phyloP scores from a whole-genome alignment of 2,113 vertebrate genomes.

The Nipponia nippon region DNA sequence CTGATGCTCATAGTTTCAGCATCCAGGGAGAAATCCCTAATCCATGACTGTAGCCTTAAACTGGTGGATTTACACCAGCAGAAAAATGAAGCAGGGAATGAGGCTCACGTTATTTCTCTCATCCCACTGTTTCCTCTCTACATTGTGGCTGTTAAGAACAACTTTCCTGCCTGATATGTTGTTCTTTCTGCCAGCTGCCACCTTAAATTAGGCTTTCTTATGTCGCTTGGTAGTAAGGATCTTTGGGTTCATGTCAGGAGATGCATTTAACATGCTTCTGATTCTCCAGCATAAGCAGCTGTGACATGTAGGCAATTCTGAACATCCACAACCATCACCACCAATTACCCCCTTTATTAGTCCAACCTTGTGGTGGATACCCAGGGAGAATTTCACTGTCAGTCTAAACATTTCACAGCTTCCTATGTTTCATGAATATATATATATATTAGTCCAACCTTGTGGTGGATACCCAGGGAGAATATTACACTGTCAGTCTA shows the following conservation, averaged over 20 bases:
- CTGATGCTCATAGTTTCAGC: background rate
- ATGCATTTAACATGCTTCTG: conserved; percentile 11
- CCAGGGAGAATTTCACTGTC: conserved; percentile 52
- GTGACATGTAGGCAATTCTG: conserved; percentile 27
- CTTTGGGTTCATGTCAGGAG: background rate
- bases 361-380: background rate
- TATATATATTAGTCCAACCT: conserved; percentile 26
- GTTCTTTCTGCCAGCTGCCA: conserved; percentile 17
- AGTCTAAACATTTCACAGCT: conserved; percentile 35
- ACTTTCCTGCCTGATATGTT: background rate
- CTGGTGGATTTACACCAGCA: background rate
- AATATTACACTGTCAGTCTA: conserved; percentile 49
- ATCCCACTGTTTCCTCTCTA: background rate
- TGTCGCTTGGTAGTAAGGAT: background rate
- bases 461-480: conserved; percentile 25
- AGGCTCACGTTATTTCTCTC: background rate
- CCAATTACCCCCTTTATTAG: conserved; percentile 60
- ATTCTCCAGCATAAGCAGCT: conserved; percentile 18
- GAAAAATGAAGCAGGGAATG: background rate
- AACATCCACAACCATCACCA: conserved; percentile 59
- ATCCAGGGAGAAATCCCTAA: background rate
- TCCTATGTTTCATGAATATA: conserved; percentile 36
- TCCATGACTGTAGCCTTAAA: background rate
- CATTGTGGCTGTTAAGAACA: background rate
- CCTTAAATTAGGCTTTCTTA: conserved; percentile 23